Evolutionary conservation across 2,113 vertebrate genomes (phyloP).

Genomic region (Felis catus): DNA sequence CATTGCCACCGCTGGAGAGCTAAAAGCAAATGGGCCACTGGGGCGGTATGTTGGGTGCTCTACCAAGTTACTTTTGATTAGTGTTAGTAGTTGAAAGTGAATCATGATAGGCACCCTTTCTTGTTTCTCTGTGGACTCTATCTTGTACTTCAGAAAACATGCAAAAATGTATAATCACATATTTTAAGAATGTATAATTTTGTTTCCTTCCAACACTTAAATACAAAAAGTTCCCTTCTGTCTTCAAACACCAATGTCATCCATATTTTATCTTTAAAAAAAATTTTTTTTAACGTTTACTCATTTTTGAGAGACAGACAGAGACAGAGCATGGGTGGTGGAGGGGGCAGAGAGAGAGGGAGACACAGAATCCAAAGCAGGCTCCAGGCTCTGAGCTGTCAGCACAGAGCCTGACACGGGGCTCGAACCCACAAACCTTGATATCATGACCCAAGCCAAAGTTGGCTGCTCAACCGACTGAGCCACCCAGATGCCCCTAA

Average conservation of each 20-base stretch:
- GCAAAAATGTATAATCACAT: neutral
- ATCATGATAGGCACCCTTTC: neutral
- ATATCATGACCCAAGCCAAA: too few species aligned
- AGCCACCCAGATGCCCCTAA: neutral
- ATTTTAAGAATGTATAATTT: neutral
- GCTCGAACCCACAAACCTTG: too few species aligned
- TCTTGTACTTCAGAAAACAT: slow-evolving; percentile 26
- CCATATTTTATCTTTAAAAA: neutral
- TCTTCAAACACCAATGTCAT: slow-evolving; percentile 29
- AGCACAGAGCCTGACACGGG: too few species aligned
- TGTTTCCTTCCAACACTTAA: slow-evolving; percentile 19
- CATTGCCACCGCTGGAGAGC: neutral
- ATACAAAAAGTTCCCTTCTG: neutral
- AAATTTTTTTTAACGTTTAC: too few species aligned
- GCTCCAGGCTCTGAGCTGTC: too few species aligned
- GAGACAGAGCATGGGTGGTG: too few species aligned
- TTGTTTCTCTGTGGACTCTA: slow-evolving; percentile 9
- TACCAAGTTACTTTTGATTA: slow-evolving; percentile 29
- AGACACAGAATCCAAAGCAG: too few species aligned
- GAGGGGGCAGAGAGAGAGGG: too few species aligned
- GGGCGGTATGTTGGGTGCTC: neutral
- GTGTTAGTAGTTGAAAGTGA: slow-evolving; percentile 34
- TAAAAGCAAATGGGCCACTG: neutral
- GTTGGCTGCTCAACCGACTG: too few species aligned
- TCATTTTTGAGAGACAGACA: too few species aligned